Percentiles rank a stretch among this genome's conserved stretches.
These are phyloP conservation scores for Rhinophrynus dorsalis DNA, from an alignment of 2,797 vertebrate species.

Conservation along the genomic window DNA sequence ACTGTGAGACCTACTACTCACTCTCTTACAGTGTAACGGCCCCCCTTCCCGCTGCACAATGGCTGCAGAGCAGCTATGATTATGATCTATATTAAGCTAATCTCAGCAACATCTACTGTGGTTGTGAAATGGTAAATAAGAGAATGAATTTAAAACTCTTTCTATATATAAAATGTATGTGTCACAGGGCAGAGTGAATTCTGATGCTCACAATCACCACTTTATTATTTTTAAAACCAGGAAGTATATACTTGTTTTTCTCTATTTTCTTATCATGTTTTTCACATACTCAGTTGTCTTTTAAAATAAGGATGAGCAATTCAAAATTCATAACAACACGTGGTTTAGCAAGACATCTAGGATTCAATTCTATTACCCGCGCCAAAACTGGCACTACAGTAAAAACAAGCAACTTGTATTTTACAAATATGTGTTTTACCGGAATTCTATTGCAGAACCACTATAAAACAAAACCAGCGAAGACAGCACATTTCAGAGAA, in stretches of 20 bases:
- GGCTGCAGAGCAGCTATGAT: not conserved
- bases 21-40: slow-evolving; percentile 99
- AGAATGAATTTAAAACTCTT: not conserved
- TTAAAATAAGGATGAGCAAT: too few species aligned
- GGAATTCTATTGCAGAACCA: too few species aligned
- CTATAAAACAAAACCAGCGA: too few species aligned
- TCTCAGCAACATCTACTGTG: accelerated
- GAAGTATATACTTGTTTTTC: not conserved
- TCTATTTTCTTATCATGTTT: not conserved
- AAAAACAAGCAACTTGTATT: too few species aligned
- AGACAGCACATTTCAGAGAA: too few species aligned
- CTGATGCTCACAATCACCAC: not conserved
- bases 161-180: not conserved
- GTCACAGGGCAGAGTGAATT: not conserved
- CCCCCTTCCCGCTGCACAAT: slow-evolving; percentile 83
- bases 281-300: too few species aligned
- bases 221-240: not conserved
- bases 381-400: too few species aligned
- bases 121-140: not conserved
- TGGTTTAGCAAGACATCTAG: too few species aligned
- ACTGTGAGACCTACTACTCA: slow-evolving; percentile 98
- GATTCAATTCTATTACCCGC: too few species aligned
- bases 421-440: too few species aligned
- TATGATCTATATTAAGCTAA: not conserved
- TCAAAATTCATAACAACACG: too few species aligned